Conservation (phyloP, 2,888 invertebrate genomes). For the Drosophila infuscata region DNA sequence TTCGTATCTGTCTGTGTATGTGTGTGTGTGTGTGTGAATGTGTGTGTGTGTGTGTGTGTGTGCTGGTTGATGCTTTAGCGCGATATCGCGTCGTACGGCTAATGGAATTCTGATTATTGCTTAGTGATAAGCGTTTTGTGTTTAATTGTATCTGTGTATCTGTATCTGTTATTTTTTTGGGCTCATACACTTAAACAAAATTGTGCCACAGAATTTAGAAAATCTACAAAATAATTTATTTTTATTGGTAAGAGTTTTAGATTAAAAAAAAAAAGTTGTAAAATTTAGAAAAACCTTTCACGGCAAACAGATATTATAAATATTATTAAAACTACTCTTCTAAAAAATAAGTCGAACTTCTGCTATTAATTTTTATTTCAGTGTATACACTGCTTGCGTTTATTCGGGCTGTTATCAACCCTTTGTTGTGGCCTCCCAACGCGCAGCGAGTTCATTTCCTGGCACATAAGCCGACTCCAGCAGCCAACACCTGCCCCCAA, state of each 20-base stretch:
- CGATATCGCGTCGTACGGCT: constrained; percentile 82
- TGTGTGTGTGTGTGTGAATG: constrained; percentile 33
- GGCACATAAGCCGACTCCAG: constrained; percentile 8
- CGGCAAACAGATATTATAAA: background rate
- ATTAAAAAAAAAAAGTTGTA: too few species aligned
- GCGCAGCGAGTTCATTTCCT: constrained; percentile 49
- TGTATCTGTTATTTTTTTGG: constrained; percentile 62
- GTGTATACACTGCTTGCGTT: constrained; percentile 25
- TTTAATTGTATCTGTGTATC: constrained; percentile 84
- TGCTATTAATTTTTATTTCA: background rate
- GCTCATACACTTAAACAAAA: constrained; percentile 16
- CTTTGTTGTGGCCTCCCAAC: constrained; percentile 34
- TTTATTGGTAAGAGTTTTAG: background rate
- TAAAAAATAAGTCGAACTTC: background rate
- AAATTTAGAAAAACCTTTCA: background rate
- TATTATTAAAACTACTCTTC: background rate
- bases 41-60: constrained; percentile 25
- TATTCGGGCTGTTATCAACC: constrained; percentile 44
- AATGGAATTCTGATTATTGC: constrained; percentile 85
- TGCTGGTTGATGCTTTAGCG: constrained; percentile 71
- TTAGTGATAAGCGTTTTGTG: constrained; percentile 83
- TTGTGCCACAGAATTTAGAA: background rate
- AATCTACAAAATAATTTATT: background rate
- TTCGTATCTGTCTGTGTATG: constrained; percentile 21
- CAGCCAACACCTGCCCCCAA: constrained; percentile 42